Percentiles rank a stretch among this genome's conserved stretches.
Evolutionary conservation across 2,113 vertebrate species (phyloP).

Genomic region (Pluvialis apricaria): DNA sequence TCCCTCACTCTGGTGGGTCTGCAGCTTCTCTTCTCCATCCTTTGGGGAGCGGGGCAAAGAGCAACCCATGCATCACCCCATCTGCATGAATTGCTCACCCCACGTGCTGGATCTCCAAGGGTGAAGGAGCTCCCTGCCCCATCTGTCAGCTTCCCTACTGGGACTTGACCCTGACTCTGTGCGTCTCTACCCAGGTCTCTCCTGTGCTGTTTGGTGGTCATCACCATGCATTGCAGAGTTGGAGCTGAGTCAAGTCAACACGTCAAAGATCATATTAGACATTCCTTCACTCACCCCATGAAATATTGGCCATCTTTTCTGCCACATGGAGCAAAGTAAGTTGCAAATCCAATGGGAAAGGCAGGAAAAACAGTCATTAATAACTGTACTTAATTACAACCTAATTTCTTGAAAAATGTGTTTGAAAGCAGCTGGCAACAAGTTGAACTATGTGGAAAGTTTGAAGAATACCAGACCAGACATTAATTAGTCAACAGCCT

Average conservation of each 20-base stretch:
- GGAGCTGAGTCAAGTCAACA: background rate
- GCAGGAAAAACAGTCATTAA: slow-evolving; percentile 60
- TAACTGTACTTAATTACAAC: slow-evolving; percentile 59
- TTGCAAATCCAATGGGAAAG: slow-evolving; percentile 49
- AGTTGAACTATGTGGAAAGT: slow-evolving; percentile 59
- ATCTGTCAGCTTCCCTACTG: background rate
- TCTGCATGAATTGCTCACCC: background rate
- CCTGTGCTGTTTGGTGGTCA: background rate
- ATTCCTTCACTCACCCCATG: background rate
- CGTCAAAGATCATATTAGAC: background rate
- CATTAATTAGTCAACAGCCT: slow-evolving; percentile 63
- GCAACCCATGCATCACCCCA: background rate
- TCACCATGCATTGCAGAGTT: background rate
- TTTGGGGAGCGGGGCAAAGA: background rate
- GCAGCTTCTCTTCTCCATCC: background rate
- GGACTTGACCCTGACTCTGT: background rate
- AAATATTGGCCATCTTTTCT: slow-evolving; percentile 32
- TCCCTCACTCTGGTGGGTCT: background rate
- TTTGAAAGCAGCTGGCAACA: slow-evolving; percentile 62
- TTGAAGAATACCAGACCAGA: slow-evolving; percentile 65
- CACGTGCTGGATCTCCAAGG: background rate
- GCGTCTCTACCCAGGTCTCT: background rate
- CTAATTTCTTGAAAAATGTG: slow-evolving; percentile 58
- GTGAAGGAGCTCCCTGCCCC: background rate
- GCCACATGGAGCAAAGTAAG: slow-evolving; percentile 29